A percentile compares a stretch with the other conserved stretches of the same genome.
Conservation (phyloP, 1,140 invertebrate species). For the Drosophila tani region DNA sequence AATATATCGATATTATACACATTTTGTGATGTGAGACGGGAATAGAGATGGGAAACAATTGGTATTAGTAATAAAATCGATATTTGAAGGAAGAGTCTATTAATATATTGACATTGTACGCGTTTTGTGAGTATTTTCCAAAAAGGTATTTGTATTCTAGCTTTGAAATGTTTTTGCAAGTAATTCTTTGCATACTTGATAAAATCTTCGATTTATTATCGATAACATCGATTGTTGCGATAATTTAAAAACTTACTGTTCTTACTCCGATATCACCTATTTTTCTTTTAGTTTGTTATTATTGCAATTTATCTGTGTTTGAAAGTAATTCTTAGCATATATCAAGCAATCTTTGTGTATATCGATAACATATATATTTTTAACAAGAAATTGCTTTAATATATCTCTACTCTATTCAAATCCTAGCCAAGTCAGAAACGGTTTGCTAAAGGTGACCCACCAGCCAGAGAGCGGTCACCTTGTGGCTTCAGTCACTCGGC, state of each 20-base stretch:
- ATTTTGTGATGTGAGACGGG: neutral
- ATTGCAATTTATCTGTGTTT: no score
- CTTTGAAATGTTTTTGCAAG: no score
- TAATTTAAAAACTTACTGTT: no score
- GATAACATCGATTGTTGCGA: neutral
- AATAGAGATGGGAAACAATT: neutral
- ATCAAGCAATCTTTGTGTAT: neutral
- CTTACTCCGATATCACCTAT: no score
- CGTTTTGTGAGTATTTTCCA: neutral
- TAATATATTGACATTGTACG: neutral
- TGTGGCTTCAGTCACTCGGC: constrained; percentile 39
- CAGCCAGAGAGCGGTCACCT: constrained; percentile 58
- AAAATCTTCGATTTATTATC: neutral
- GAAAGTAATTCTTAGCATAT: neutral
- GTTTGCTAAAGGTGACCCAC: constrained; percentile 39
- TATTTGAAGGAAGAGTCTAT: neutral
- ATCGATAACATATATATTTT: neutral
- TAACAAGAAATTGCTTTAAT: neutral
- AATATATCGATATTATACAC: neutral
- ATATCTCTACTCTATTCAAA: neutral
- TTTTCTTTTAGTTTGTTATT: no score
- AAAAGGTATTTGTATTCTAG: neutral
- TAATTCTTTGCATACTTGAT: neutral
- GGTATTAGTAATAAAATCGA: no score
- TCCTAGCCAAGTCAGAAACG: neutral